Conservation (phyloP, 2,113 vertebrate genomes). For the Argyrosomus japonicus region DNA sequence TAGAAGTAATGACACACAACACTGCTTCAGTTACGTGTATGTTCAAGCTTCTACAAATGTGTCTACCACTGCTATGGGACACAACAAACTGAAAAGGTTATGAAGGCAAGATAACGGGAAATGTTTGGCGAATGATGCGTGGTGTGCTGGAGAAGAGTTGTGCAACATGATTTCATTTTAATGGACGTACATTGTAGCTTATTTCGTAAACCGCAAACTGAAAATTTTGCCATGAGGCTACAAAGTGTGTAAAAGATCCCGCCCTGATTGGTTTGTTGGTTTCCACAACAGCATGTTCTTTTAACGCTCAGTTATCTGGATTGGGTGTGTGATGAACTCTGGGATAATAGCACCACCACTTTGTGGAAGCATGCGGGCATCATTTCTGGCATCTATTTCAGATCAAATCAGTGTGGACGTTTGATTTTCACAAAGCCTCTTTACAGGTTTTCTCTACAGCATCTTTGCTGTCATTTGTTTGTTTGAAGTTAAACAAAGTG, state of each 20-base stretch:
- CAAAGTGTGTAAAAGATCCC: background rate
- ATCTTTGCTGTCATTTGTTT: background rate
- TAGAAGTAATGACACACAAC: background rate
- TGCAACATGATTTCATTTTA: background rate
- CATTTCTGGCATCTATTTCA: background rate
- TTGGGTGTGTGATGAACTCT: background rate
- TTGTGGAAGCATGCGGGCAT: background rate
- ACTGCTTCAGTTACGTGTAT: background rate
- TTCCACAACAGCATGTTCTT: background rate
- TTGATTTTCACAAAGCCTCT: background rate
- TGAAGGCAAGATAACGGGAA: background rate
- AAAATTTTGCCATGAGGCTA: background rate
- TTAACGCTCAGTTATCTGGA: background rate
- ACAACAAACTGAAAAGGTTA: background rate
- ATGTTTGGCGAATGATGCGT: background rate
- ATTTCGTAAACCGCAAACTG: background rate
- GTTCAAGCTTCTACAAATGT: background rate
- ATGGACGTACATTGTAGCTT: background rate
- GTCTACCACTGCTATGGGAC: background rate
- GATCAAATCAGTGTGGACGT: background rate
- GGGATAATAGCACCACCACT: background rate
- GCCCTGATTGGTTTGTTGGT: background rate
- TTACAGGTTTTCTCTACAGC: background rate
- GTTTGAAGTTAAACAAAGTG: constrained; percentile 15
- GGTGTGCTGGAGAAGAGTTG: background rate